phyloP scores from a whole-genome alignment of 2,888 invertebrate species.

The Lithophane socia region DNA sequence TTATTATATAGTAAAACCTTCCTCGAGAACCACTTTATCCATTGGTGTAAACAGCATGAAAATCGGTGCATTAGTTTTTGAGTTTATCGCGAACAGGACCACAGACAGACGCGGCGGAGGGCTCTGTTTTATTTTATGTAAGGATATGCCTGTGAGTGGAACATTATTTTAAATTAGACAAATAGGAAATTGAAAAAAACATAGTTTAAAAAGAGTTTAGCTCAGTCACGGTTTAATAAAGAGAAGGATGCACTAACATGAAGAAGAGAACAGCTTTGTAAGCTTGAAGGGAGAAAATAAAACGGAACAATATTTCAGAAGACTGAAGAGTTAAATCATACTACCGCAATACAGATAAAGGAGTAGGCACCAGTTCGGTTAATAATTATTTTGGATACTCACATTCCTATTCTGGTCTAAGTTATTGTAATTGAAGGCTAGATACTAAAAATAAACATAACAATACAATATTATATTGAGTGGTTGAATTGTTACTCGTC shows the following conservation, averaged over 20 bases:
- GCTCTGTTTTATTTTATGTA: no score
- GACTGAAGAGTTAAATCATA: background rate
- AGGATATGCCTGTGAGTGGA: no score
- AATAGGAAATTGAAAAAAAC: background rate
- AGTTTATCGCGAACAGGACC: no score
- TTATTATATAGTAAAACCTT: no score
- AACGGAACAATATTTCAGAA: background rate
- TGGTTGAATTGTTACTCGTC: background rate
- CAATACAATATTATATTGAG: constrained; percentile 15
- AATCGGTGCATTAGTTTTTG: no score
- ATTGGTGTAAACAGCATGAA: no score
- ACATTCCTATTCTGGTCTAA: constrained; percentile 23
- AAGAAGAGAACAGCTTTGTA: background rate
- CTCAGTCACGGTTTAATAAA: background rate
- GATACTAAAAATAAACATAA: constrained; percentile 36
- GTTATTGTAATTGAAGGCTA: constrained; percentile 22
- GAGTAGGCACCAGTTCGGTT: background rate
- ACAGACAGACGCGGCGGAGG: no score
- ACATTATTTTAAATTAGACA: background rate
- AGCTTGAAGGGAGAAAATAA: background rate
- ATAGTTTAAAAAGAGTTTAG: background rate
- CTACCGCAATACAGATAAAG: background rate
- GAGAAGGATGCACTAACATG: background rate
- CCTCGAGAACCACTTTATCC: no score
- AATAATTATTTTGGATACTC: constrained; percentile 18